These are phyloP conservation scores for Azemiops feae DNA, from an alignment of 2,113 vertebrate species.

Conservation along the genomic window DNA sequence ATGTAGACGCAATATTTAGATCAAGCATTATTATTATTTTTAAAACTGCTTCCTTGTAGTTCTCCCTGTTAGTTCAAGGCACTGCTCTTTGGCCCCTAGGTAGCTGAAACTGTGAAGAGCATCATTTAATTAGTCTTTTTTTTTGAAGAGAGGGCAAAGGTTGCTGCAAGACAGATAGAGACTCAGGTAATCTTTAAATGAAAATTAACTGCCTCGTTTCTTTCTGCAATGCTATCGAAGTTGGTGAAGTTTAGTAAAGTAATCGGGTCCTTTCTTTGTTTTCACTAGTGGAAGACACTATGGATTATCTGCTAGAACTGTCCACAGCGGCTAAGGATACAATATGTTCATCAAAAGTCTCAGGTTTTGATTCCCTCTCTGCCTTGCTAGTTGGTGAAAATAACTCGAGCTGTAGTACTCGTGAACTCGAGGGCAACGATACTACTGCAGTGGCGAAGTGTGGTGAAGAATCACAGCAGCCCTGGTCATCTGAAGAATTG, in stretches of 20 bases:
- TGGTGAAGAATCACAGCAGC: conserved; percentile 42
- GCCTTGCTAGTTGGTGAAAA: conserved; percentile 66
- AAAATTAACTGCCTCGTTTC: neutral
- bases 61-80: neutral
- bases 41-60: neutral
- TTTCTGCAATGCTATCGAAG: neutral
- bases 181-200: neutral
- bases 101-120: neutral
- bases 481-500: conserved; percentile 71
- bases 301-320: conserved; percentile 92
- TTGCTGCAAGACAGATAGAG: neutral
- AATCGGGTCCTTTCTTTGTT: conserved; percentile 41
- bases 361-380: conserved; percentile 75
- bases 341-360: conserved; percentile 51
- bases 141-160: neutral
- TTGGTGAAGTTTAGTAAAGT: conserved; percentile 15
- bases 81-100: neutral
- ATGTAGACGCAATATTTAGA: neutral
- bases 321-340: conserved; percentile 79
- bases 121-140: neutral
- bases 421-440: conserved; percentile 38
- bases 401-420: conserved; percentile 37
- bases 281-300: conserved; percentile 85
- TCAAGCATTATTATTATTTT: neutral
- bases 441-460: conserved; percentile 16